Evolutionary conservation across 1,140 invertebrate genomes (phyloP).

Genomic region (Drosophila murphyi): DNA sequence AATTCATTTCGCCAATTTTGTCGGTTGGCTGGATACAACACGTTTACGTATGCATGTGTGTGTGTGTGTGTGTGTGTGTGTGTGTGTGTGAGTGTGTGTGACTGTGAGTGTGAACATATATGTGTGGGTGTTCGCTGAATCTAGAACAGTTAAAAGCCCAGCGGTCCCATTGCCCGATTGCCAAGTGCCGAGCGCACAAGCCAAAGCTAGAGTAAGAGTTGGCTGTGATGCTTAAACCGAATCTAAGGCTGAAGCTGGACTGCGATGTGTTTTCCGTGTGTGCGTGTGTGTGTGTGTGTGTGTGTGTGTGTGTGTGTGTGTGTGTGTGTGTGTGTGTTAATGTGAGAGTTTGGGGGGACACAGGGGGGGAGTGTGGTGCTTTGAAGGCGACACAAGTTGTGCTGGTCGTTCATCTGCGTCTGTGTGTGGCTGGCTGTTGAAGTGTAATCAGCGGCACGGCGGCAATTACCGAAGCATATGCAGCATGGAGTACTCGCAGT

Average conservation of each 20-base stretch:
- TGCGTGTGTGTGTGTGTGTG: constrained; percentile 25
- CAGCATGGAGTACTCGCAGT: constrained; percentile 56
- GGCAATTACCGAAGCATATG: constrained; percentile 79
- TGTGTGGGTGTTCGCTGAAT: constrained; percentile 56
- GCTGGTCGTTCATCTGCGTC: constrained; percentile 40
- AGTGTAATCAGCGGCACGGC: constrained; percentile 81
- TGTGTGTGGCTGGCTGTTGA: constrained; percentile 68
- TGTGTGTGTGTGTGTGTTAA: constrained; percentile 24
- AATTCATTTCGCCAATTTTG: constrained; percentile 35
- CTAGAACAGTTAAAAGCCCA: constrained; percentile 80
- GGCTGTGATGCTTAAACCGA: constrained; percentile 38
- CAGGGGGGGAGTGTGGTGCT: not conserved
- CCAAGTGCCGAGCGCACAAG: constrained; percentile 35
- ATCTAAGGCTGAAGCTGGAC: constrained; percentile 35
- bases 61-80: too few relatives aligned
- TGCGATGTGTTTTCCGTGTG: constrained; percentile 1
- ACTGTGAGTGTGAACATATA: constrained; percentile 10
- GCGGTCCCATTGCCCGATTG: constrained; percentile 44
- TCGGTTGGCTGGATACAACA: constrained; percentile 38
- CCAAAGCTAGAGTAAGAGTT: constrained; percentile 13
- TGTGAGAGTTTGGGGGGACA: constrained; percentile 28
- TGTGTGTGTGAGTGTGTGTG: constrained; percentile 8
- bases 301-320: constrained; percentile 33
- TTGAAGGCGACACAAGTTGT: constrained; percentile 47
- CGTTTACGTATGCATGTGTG: constrained; percentile 22